Evolutionary conservation across 2,888 invertebrate species (phyloP), one percentile per base, ranked within the genome.

Genomic region (Tiliacea citrago): DNA sequence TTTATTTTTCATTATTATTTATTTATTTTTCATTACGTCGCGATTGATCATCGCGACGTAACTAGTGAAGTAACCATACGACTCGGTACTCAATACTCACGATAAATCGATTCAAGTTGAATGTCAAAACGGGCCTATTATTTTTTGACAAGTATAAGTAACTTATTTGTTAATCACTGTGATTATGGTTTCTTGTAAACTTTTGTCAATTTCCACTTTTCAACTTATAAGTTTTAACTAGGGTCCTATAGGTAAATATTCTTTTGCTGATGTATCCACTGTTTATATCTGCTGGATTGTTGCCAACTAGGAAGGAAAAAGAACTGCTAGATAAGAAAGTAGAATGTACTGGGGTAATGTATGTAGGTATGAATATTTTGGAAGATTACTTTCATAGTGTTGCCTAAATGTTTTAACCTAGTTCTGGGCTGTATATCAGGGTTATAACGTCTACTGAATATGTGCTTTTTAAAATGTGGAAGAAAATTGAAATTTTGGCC

Each of bases 301-400:
- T 69, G 86, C 86, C 85, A 87, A 81, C 47, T 18, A 63, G 71
- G 58, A 85, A 82, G 77, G 62, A 67, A 82, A 85, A 85, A 82
- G 57, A 68, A 82, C 68, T 60, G 77, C 24, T 53, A 49, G 86
- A 85, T 82, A 82, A 82, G 86, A 63, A 57, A 77, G 47, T 39
- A 29, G 24, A 69, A 77, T 77, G 67, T 68, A 69, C 61, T 63
- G 49, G 1, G 39, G 42, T 71, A 80, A 73, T 65, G 79, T 60
- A 72, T 49, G 77, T 76, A 60, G 39, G 67, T 57, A 77, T 77
- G 82, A 82, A 82, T 82, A 85, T 82, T 77, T 82, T 61, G 49
- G 65, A 13, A 82, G 82, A 82, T 82, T 85, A 82, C 69, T 82
- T 85, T 69, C 55, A 29, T 76, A 70, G 70, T 42, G 63, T 39